Evolutionary conservation across 1,140 invertebrate species (phyloP).

Genomic region (Zaprionus ornatus): DNA sequence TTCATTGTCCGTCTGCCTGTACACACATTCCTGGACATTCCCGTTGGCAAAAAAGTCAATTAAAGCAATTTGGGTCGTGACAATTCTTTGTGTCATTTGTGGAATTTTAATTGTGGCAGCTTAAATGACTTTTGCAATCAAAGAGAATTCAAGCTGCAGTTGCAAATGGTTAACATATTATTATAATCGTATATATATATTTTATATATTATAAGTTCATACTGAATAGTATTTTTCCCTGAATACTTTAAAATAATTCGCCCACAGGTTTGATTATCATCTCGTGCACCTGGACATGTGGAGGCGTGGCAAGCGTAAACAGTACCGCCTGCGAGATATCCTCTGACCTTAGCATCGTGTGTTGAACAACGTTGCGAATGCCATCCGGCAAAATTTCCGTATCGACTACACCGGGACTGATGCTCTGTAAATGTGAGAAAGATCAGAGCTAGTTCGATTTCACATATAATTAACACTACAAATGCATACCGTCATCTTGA

Average conservation of each 20-base stretch:
- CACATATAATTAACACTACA: slow-evolving; percentile 45
- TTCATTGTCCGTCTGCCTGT: not conserved
- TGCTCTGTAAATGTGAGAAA: slow-evolving; percentile 83
- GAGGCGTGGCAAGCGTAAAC: slow-evolving; percentile 84
- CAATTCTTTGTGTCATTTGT: slow-evolving; percentile 64
- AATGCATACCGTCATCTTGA: slow-evolving; percentile 88
- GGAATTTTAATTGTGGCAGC: slow-evolving; percentile 49
- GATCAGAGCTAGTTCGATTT: not conserved
- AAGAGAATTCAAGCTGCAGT: not conserved
- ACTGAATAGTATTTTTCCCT: no score
- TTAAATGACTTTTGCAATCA: slow-evolving; percentile 15
- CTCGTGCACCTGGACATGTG: slow-evolving; percentile 84
- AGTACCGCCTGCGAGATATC: slow-evolving; percentile 85
- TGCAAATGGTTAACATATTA: not conserved
- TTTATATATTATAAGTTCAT: not conserved
- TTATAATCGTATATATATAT: not conserved
- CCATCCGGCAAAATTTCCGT: slow-evolving; percentile 85
- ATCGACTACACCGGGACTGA: slow-evolving; percentile 86
- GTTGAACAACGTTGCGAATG: slow-evolving; percentile 24
- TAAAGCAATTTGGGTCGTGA: slow-evolving; percentile 64
- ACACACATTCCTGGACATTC: slow-evolving; percentile 6
- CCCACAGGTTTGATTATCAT: slow-evolving; percentile 74
- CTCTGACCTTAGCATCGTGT: slow-evolving; percentile 73
- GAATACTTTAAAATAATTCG: slow-evolving; percentile 64
- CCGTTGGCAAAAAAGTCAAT: slow-evolving; percentile 53